Percentiles rank a stretch among this genome's conserved stretches.
Conservation (phyloP, 2,113 vertebrate genomes). For the Petrocephalus microphthalmus region DNA sequence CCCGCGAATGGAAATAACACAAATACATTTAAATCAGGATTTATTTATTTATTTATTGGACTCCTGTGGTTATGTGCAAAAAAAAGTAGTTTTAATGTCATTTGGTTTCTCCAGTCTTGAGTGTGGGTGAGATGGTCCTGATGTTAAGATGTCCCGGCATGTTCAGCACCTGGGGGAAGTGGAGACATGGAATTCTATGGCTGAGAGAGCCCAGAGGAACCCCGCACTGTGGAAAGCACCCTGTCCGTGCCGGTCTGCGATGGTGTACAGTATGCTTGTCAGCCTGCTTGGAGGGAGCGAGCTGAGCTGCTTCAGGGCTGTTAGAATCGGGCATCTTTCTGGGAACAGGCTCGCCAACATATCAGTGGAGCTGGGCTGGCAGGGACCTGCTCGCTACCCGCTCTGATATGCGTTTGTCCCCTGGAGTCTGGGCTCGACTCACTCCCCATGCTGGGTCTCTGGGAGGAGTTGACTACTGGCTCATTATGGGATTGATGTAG, state of each 20-base stretch:
- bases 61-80: neutral
- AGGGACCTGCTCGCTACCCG: constrained; percentile 33
- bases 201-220: neutral
- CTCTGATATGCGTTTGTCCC: constrained; percentile 55
- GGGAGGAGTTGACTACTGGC: neutral
- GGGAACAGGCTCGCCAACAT: neutral
- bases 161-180: neutral
- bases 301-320: neutral
- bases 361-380: neutral
- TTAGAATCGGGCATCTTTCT: neutral
- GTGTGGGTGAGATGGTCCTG: constrained; percentile 21
- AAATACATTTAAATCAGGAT: constrained; percentile 1
- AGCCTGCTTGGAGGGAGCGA: neutral
- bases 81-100: neutral
- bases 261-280: neutral
- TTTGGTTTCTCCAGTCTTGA: neutral
- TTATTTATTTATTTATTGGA: neutral
- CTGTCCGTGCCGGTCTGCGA: neutral
- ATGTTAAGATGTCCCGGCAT: constrained; percentile 5
- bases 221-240: neutral
- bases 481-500: neutral
- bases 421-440: neutral
- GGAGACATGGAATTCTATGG: neutral
- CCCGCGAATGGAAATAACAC: neutral
- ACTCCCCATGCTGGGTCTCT: neutral